A percentile compares a stretch with the other conserved stretches of the same genome.
These are phyloP conservation scores for Oryzias dopingdopingensis DNA, from an alignment of 2,797 vertebrate genomes.

Conservation along the genomic window DNA sequence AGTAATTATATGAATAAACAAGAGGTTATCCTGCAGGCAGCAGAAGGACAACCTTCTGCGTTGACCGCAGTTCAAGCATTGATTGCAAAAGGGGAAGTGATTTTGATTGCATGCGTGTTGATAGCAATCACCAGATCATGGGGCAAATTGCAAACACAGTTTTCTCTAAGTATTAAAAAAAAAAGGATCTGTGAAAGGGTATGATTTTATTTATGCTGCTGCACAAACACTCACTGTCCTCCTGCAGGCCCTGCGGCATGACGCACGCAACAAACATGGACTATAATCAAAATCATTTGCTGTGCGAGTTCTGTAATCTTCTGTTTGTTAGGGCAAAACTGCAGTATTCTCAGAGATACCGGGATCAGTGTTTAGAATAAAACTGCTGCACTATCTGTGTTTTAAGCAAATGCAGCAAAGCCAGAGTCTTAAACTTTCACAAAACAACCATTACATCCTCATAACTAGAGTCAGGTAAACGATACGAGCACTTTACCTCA, in stretches of 20 bases:
- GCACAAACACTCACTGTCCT: constrained; percentile 30
- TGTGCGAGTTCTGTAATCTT: constrained; percentile 11
- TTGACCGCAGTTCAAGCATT: constrained; percentile 36
- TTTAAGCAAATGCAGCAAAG: too few relatives aligned
- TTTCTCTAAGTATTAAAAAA: constrained; percentile 18
- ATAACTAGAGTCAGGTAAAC: constrained; percentile 30
- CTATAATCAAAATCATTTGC: constrained; percentile 48
- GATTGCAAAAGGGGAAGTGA: constrained; percentile 36
- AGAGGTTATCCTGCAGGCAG: constrained; percentile 43
- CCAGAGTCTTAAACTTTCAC: constrained; percentile 6
- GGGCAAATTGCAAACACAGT: constrained; percentile 48
- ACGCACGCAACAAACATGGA: constrained; percentile 34
- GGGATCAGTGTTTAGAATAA: neutral
- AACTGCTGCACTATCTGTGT: neutral
- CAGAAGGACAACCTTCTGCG: constrained; percentile 11
- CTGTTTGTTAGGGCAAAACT: constrained; percentile 2
- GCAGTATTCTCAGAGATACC: neutral
- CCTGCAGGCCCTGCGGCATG: constrained; percentile 9
- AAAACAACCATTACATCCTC: constrained; percentile 22
- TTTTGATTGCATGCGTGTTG: constrained; percentile 40
- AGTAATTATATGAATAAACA: constrained; percentile 21
- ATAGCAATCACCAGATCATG: constrained; percentile 51
- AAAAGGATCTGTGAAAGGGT: constrained; percentile 3
- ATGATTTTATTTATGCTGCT: constrained; percentile 11
- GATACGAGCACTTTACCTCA: constrained; percentile 53